Base-by-base conservation (phyloP, 1,140 invertebrate genomes). In the Trissolcus basalis region DNA sequence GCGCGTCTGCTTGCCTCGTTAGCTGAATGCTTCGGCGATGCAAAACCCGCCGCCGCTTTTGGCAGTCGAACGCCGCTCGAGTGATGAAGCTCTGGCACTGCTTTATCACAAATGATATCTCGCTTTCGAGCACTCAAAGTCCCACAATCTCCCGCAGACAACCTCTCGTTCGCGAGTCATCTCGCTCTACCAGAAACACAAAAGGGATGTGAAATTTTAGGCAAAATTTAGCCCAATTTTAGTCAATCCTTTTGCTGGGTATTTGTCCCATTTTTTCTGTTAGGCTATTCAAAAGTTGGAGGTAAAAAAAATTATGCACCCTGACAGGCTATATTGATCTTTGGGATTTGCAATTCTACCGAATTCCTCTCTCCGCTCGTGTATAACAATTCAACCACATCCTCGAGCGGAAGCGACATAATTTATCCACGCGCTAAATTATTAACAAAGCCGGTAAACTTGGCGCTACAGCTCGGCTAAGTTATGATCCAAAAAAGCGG, bases 1-100 rank as follows among this genome's bases (percentile, higher is more conserved):
- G 27, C 43, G 51, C 36, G 43, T 64, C 60, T 64, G 54, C 12
- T 64, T 10, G 55, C 27, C 55, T 67, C 70, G 61, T 73, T 72
- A 64, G 54, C 33, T 4, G 36, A 71, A 59, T 54, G 53, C 60
- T 60, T 47, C 53, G 33, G 60, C 49, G 14, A 12, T 50, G 43
- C 35, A 54, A 72, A 64, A 61, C 53, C 47, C 44, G 12, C 47
- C 44, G 12, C 41, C 15, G 51, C 59, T 50, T 72, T 64, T 72
- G 60, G 53, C 69, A 72, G 36, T 39, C 7, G 27, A 47, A 13
- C 6, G 12, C 33, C 11, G 35, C 12, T 50, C 36, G 15, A 63
- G 59, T 50, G 48, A 33, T 51, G 36, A 8, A 39, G 36, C 36
- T 68, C 58, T 61, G 67, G 56, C 67, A 60, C 12, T 43, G 43